phyloP scores from a whole-genome alignment of 1,140 invertebrate genomes.

The Ganaspis sp. region DNA sequence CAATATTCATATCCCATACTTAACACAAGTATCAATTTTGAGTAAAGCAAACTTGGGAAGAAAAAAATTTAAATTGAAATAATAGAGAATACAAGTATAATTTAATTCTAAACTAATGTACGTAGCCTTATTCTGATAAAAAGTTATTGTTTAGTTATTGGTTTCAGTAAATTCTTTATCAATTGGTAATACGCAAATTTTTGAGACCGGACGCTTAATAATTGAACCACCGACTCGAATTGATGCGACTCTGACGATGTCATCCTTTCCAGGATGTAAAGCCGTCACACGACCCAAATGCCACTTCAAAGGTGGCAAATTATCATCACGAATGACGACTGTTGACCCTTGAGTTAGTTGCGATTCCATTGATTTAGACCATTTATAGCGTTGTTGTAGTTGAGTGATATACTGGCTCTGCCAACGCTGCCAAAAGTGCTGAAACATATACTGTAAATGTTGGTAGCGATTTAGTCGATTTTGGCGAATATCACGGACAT shows the following conservation, averaged over 20 bases:
- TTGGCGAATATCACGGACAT: background rate
- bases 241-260: slow-evolving; percentile 46
- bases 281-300: slow-evolving; percentile 48
- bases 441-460: slow-evolving; percentile 39
- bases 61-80: no score
- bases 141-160: no score
- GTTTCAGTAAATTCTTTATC: background rate
- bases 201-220: slow-evolving; percentile 9
- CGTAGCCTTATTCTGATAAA: no score
- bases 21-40: no score
- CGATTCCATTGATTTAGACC: slow-evolving; percentile 33
- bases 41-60: no score
- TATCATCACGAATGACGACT: slow-evolving; percentile 49
- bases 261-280: slow-evolving; percentile 53
- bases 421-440: no score
- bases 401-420: slow-evolving; percentile 59
- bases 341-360: slow-evolving; percentile 37
- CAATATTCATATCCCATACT: no score
- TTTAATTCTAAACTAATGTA: no score
- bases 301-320: slow-evolving; percentile 56
- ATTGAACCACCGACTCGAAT: background rate
- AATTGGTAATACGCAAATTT: slow-evolving; percentile 12
- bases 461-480: background rate
- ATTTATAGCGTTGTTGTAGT: slow-evolving; percentile 55
- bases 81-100: no score